Percentiles rank a stretch among this genome's conserved stretches.
These are phyloP conservation scores for Lycophotia porphyrea DNA, from an alignment of 2,888 invertebrate genomes.

Conservation along the genomic window DNA sequence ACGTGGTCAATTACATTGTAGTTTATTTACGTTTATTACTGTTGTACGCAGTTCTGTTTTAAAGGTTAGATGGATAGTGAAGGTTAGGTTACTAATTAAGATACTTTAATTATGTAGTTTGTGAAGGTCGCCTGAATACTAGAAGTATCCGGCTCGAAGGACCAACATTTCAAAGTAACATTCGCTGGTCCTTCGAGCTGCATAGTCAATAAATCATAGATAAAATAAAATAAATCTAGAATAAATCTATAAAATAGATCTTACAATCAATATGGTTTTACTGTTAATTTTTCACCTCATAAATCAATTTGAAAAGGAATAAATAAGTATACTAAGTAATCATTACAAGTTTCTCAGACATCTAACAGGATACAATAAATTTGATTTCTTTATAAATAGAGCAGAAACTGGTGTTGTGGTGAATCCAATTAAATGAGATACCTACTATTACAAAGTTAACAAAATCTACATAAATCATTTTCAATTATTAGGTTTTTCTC, in stretches of 20 bases:
- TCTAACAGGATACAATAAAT: conserved; percentile 7
- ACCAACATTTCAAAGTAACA: neutral
- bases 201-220: neutral
- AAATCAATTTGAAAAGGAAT: neutral
- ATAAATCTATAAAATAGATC: too few relatives aligned
- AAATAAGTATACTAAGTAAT: neutral
- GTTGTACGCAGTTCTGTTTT: conserved; percentile 19
- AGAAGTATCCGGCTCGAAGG: conserved; percentile 8
- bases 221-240: too few relatives aligned
- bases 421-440: conserved; percentile 9
- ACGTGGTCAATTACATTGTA: conserved; percentile 39
- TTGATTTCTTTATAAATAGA: neutral
- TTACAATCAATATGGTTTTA: neutral
- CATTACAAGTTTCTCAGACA: neutral
- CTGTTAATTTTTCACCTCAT: neutral
- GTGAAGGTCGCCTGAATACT: neutral
- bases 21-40: conserved; percentile 21
- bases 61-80: conserved; percentile 20
- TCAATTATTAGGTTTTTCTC: neutral
- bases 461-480: neutral
- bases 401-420: neutral
- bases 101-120: neutral
- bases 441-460: neutral
- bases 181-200: neutral
- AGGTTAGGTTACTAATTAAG: conserved; percentile 5